phyloP scores from a whole-genome alignment of 2,113 vertebrate species.

The Eonycteris spelaea region DNA sequence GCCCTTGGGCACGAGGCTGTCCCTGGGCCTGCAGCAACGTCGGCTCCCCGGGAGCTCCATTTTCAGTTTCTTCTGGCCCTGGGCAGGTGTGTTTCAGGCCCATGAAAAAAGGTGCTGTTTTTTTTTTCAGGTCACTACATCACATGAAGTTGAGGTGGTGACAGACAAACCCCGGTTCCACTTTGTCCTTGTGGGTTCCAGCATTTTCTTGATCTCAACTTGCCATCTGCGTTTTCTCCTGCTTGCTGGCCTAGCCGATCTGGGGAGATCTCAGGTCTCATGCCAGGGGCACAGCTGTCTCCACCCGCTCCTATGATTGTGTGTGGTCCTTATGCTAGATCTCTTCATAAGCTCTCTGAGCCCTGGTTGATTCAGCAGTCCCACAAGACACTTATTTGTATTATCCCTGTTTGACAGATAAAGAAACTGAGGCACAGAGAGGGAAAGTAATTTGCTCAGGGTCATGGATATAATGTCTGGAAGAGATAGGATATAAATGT shows the following conservation, averaged over 20 bases:
- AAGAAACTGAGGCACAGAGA: not conserved
- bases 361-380: not conserved
- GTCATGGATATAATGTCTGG: not conserved
- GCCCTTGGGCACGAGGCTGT: not conserved
- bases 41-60: not conserved
- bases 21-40: not conserved
- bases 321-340: not conserved
- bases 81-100: not conserved
- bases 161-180: not conserved
- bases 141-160: not conserved
- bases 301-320: not conserved
- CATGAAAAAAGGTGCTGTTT: not conserved
- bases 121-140: not conserved
- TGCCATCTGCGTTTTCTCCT: not conserved
- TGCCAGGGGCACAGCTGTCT: not conserved
- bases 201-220: not conserved
- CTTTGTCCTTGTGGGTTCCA: not conserved
- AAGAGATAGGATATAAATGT: not conserved
- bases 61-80: not conserved
- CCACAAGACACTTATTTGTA: not conserved
- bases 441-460: not conserved
- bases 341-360: too few relatives aligned
- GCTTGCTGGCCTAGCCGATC: not conserved
- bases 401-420: not conserved
- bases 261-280: not conserved